Conservation (phyloP, 64 coral and sea anemone genomes). For the Acropora tenuis region DNA sequence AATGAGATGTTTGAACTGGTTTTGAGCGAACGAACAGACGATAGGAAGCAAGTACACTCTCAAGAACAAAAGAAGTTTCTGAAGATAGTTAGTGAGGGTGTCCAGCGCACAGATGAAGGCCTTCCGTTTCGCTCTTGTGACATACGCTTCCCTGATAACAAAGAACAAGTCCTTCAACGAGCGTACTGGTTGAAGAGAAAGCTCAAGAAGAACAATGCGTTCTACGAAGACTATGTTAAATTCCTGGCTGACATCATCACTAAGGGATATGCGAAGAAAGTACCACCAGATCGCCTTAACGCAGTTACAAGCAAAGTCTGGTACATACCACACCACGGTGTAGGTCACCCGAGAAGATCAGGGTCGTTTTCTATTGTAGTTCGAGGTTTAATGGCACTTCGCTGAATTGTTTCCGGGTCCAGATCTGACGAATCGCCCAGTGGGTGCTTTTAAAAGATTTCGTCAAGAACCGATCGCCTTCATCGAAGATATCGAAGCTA, state of each 20-base stretch:
- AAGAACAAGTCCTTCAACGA: no score
- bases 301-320: slow-evolving; percentile 33
- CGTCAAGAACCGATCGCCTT: slow-evolving; percentile 14
- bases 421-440: slow-evolving; percentile 45
- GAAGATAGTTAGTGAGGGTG: no score
- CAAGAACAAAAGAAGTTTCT: not conserved
- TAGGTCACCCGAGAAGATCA: slow-evolving; percentile 30
- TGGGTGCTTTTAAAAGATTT: not conserved
- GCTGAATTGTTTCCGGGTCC: slow-evolving; percentile 66
- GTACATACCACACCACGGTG: slow-evolving; percentile 65
- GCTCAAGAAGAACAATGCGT: not conserved
- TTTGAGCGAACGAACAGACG: slow-evolving; percentile 28
- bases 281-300: no score
- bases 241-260: no score
- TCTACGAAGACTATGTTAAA: slow-evolving; percentile 8
- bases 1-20: slow-evolving; percentile 10
- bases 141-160: slow-evolving; percentile 35
- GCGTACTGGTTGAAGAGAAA: no score
- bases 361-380: no score
- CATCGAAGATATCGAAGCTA: no score
- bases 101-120: no score
- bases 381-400: slow-evolving; percentile 23
- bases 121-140: not conserved
- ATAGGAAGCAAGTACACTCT: not conserved
- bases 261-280: no score